These are phyloP conservation scores for Promerops cafer DNA, from an alignment of 2,113 vertebrate species.

Conservation along the genomic window DNA sequence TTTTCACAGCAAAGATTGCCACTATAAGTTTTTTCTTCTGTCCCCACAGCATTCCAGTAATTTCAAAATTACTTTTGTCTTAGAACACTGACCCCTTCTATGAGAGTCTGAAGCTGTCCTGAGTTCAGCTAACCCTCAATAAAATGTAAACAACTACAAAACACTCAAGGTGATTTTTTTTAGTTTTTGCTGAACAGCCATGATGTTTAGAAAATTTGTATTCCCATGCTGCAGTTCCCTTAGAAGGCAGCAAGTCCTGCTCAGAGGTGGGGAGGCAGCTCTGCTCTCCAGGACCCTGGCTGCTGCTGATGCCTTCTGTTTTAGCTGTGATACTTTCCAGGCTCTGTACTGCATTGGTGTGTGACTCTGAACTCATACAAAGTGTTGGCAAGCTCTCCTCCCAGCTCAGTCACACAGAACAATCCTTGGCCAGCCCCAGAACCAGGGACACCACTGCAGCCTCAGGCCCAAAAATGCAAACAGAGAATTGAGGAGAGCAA, in stretches of 20 bases:
- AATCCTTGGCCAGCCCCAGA: not conserved
- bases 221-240: not conserved
- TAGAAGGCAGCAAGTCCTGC: not conserved
- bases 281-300: not conserved
- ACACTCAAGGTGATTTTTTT: not conserved
- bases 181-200: not conserved
- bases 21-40: not conserved
- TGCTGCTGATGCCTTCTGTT: not conserved
- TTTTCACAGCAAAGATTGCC: not conserved
- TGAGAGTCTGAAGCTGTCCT: not conserved
- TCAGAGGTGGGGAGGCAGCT: not conserved
- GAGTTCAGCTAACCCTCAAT: not conserved
- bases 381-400: not conserved
- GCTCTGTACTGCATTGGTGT: rapidly evolving
- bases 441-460: not conserved
- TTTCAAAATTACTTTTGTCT: not conserved
- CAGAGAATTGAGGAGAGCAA: not conserved
- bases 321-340: not conserved
- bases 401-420: not conserved
- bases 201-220: not conserved
- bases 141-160: not conserved
- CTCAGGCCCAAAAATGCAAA: not conserved
- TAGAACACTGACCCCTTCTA: not conserved
- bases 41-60: not conserved
- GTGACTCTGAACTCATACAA: rapidly evolving